Base-by-base conservation (phyloP, 2,797 vertebrate genomes). In the Phalloptychus januarius region DNA sequence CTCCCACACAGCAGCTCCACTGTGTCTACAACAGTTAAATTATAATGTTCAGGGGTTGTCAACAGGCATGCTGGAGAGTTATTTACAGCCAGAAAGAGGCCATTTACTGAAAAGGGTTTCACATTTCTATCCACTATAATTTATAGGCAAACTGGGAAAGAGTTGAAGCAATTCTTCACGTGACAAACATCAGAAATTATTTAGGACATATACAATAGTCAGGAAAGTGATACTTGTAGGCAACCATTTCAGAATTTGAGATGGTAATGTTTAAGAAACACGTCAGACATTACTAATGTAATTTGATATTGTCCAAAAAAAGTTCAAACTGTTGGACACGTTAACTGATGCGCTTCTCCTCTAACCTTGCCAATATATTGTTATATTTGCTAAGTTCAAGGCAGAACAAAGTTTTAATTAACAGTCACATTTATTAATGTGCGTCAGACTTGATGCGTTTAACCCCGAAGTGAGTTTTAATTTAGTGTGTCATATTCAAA, bases 1-100 rank as follows among this genome's bases (percentile, higher is more conserved):
- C 56, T 72, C 42, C 76, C 58, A 72, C 80, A 78, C 45, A 65
- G 31, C 48, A 72, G 70, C 54, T 58, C 72, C 25, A 42, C 42
- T 61, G 71, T 8, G 40, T 65, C 69, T 40, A 16, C 10, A 46
- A 75, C 36, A 5, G 70, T 56, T 76, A 73, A 70, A 83, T 73
- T 61, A 79, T 5, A 31, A 72, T 40, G 72, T 71, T 75, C 63
- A 75, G 48, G 25, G 45, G 31, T 12, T 48, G 44, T 61, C 79
- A 44, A 61, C 67, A 72, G 61, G 33, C 31, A 58, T n/a, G 38
- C 16, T 23, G 75, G 23, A 76, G 69, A 72, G 36, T 50, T 63
- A 28, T 44, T 45, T 72, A 45, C 76, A 72, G 36, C 72, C 56
- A n/a, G 33, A 38, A 74, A 23, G 54, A 46, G 71, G 18, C 15